Conservation (phyloP, 2,888 invertebrate species). For the Panzeria rudis region DNA sequence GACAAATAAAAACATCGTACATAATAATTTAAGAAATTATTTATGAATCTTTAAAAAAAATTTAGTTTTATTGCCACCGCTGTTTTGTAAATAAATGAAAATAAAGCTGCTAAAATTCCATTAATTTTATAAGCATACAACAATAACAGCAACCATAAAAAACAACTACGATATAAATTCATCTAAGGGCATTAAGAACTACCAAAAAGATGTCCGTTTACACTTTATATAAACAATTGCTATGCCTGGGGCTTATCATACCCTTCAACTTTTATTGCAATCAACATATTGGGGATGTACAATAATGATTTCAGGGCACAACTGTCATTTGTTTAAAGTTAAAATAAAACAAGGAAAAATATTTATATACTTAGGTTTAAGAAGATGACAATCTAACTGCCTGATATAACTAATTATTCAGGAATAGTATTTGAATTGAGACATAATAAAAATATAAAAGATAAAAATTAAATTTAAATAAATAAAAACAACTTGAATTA, state of each 20-base stretch:
- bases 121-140: neutral
- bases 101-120: neutral
- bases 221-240: constrained; percentile 2
- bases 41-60: neutral
- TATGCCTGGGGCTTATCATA: constrained; percentile 19
- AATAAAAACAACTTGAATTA: neutral
- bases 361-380: neutral
- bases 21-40: neutral
- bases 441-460: neutral
- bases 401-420: neutral
- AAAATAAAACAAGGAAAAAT: neutral
- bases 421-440: neutral
- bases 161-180: constrained; percentile 17
- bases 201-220: neutral
- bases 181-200: neutral
- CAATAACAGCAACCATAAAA: neutral
- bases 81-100: neutral
- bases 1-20: too few relatives aligned
- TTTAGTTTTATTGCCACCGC: neutral
- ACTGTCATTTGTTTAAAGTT: constrained; percentile 7
- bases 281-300: constrained; percentile 1
- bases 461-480: constrained; percentile 3
- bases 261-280: constrained; percentile 11
- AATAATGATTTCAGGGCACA: constrained; percentile 7
- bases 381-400: neutral